phyloP scores from a whole-genome alignment of 2,113 vertebrate species.

The Sturnira hondurensis region DNA sequence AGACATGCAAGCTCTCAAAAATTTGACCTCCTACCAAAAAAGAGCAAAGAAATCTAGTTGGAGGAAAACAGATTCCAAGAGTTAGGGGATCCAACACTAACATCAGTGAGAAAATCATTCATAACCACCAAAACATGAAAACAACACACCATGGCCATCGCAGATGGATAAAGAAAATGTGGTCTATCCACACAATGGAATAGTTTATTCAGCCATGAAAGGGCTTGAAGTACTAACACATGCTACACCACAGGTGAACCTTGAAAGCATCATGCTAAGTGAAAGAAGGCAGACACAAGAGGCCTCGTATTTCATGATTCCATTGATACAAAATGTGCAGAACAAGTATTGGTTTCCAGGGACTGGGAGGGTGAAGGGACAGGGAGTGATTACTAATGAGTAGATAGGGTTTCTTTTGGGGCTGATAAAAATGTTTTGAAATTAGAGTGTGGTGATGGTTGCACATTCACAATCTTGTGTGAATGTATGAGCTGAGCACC shows the following conservation, averaged over 20 bases:
- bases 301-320: accelerated
- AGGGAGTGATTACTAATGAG: neutral
- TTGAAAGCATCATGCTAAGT: neutral
- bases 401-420: neutral
- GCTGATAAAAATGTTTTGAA: neutral
- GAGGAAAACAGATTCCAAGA: neutral
- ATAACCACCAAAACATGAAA: neutral
- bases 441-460: neutral
- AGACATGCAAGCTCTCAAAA: neutral
- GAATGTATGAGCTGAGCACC: no score
- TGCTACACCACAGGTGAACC: accelerated
- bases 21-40: neutral
- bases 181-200: accelerated
- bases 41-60: neutral
- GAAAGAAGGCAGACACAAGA: neutral
- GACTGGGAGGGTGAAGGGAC: no score
- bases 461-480: neutral
- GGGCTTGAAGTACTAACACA: accelerated
- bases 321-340: no score
- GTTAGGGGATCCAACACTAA: neutral
- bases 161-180: neutral
- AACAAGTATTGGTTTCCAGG: no score
- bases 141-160: neutral
- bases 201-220: neutral
- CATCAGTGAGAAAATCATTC: neutral